These are phyloP conservation scores for Clarias platycephalus DNA, from an alignment of 2,797 vertebrate species.

Conservation along the genomic window DNA sequence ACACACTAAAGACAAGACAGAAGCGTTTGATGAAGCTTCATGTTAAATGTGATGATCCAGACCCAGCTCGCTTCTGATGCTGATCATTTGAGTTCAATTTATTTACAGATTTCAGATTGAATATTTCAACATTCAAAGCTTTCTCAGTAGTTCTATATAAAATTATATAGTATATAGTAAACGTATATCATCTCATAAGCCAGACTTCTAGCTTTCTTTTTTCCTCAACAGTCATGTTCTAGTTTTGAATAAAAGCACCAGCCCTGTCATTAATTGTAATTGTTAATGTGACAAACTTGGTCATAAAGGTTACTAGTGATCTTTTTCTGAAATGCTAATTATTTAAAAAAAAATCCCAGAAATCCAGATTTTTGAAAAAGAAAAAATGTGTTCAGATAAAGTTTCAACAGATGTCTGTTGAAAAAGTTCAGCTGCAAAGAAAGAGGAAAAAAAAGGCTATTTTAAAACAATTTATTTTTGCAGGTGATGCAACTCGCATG, in stretches of 20 bases:
- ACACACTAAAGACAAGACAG: background rate
- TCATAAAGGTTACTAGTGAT: background rate
- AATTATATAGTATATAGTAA: background rate
- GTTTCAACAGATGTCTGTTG: background rate
- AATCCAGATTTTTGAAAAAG: background rate
- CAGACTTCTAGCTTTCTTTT: background rate
- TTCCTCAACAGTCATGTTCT: background rate
- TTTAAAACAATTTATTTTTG: background rate
- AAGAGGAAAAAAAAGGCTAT: background rate
- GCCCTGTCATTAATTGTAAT: background rate
- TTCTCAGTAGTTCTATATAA: background rate
- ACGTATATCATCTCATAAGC: background rate
- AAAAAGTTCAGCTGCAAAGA: background rate
- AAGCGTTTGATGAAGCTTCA: background rate
- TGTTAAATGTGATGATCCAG: background rate
- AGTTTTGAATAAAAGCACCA: background rate
- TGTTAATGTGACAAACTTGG: background rate
- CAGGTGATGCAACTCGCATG: no score
- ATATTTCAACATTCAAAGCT: background rate
- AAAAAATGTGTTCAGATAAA: background rate
- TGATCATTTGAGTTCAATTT: background rate
- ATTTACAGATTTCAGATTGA: background rate
- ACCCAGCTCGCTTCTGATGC: background rate
- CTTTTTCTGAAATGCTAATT: background rate
- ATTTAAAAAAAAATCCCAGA: background rate